Conservation (phyloP, 2,113 vertebrate species). For the Aix galericulata region DNA sequence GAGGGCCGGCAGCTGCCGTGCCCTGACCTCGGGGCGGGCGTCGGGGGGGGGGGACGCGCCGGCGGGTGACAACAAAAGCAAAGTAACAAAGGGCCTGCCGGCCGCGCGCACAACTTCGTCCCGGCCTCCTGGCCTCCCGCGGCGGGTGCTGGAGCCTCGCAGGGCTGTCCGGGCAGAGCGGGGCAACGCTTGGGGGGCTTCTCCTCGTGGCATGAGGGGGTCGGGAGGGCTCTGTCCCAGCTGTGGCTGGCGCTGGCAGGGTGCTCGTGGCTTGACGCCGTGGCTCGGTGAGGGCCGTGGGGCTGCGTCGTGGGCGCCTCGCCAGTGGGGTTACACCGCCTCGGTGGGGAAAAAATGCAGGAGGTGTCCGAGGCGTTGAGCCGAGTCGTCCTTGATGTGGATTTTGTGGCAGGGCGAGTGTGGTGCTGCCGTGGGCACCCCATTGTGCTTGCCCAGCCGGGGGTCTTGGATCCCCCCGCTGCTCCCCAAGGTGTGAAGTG, state of each 20-base stretch:
- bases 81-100: slow-evolving; percentile 45
- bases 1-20: not conserved
- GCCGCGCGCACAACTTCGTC: slow-evolving; percentile 12
- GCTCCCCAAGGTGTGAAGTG: not conserved
- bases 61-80: slow-evolving; percentile 50
- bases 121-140: not conserved
- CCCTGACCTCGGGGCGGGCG: not conserved
- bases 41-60: not conserved
- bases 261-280: not conserved
- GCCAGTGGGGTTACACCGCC: not conserved
- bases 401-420: not conserved
- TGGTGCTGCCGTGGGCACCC: not conserved
- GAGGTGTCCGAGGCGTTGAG: not conserved
- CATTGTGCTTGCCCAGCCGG: not conserved
- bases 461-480: not conserved
- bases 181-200: not conserved
- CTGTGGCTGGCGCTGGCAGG: not conserved
- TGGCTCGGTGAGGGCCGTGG: not conserved
- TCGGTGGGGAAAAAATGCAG: not conserved
- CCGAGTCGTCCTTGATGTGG: not conserved
- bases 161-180: not conserved
- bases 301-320: not conserved
- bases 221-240: not conserved
- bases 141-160: not conserved
- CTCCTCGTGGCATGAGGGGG: not conserved